Evolutionary conservation across 2,797 vertebrate genomes (phyloP), one percentile per base, ranked within the genome.

Genomic region (Malacoctenus gilli): DNA sequence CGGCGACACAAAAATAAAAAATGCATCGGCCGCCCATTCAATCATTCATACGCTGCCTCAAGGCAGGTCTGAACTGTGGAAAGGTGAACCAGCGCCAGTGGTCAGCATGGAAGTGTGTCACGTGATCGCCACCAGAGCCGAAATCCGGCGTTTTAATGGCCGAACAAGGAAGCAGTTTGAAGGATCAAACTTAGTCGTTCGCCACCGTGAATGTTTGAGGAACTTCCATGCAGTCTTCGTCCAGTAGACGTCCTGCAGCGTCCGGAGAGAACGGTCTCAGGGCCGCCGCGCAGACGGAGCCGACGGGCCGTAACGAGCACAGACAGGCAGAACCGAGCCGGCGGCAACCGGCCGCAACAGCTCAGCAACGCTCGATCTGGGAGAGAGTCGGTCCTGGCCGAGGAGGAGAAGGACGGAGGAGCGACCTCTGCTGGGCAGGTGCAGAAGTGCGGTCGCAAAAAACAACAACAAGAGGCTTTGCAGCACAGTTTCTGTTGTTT

Each of bases 1-100:
- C 36, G 8, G 8, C 51, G 53, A 67, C 53, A 62, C 14, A 8
- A 62, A 54, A 51, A 62, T 67, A 12, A 55, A 71, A 60, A n/a
- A 62, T 53, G 20, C 0, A 58, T 54, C 11, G 37, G 22, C 42
- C 0, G 3, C 65, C 31, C n/a, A 53, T 61, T 62, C 20, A 62
- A 30, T 60, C 36, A 56, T 68, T 61, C 22, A 68, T 37, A 36
- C 7, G 7, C 10, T 0, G 37, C 46, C 40, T 40, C 10, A 2
- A 55, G 56, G 38, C 11, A 1, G 21, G 36, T 42, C 47, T 62
- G 39, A 59, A 48, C 37, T 41, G 31, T 53, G 38, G 53, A 38
- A 47, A 43, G 28, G 38, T 36, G 35, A 73, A 48, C 9, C 30
- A 52, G 25, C 57, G 46, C 4, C n/a, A n/a, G 8, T 25, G 15